A percentile compares a stretch with the other conserved stretches of the same genome.
Conservation (phyloP, 2,888 invertebrate genomes). For the Tetropium fuscum region DNA sequence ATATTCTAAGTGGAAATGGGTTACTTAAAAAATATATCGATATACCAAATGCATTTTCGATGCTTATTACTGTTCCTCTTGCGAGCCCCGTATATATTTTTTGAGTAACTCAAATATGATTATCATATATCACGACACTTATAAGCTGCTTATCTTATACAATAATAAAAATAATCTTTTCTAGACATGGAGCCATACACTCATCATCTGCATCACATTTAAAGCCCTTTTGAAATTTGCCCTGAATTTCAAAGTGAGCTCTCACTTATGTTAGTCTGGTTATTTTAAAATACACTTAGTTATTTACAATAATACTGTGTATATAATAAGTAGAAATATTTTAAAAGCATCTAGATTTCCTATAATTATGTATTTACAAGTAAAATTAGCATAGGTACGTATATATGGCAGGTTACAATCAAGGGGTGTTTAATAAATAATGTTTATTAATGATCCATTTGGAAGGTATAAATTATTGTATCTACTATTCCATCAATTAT, state of each 20-base stretch:
- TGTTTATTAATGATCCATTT: background rate
- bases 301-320: slow-evolving; percentile 58
- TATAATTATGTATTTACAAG: slow-evolving; percentile 57
- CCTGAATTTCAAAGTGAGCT: slow-evolving; percentile 39
- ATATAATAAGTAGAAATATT: slow-evolving; percentile 58
- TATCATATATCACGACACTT: slow-evolving; percentile 64
- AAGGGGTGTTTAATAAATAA: slow-evolving; percentile 40
- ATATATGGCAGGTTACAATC: slow-evolving; percentile 61
- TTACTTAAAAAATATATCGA: no score
- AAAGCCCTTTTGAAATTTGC: slow-evolving; percentile 47
- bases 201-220: slow-evolving; percentile 52
- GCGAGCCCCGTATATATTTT: no score
- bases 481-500: no score
- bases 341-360: slow-evolving; percentile 54
- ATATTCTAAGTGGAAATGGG: no score
- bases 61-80: no score
- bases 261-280: slow-evolving; percentile 35
- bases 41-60: no score
- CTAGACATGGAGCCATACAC: slow-evolving; percentile 56
- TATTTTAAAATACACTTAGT: slow-evolving; percentile 53
- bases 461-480: no score
- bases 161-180: slow-evolving; percentile 62
- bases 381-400: slow-evolving; percentile 60
- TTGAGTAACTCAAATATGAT: slow-evolving; percentile 45
- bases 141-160: slow-evolving; percentile 62